A percentile compares a stretch with the other conserved stretches of the same genome.
These are phyloP conservation scores for Salvator merianae DNA, from an alignment of 2,113 vertebrate species.

Conservation along the genomic window DNA sequence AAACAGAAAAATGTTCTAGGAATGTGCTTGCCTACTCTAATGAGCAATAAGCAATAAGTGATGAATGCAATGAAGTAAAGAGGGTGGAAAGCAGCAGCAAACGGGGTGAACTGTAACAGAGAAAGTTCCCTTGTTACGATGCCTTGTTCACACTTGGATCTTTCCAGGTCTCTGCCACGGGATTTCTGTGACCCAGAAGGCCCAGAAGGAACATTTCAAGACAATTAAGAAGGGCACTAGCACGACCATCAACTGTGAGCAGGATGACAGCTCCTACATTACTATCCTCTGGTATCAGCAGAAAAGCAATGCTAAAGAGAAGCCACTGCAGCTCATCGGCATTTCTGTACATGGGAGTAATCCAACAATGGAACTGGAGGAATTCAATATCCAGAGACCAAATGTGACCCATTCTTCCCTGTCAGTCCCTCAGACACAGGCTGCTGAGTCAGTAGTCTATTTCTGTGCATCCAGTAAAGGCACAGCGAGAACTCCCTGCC, in stretches of 20 bases:
- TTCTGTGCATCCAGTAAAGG: conserved; percentile 11
- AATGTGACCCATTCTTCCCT: background rate
- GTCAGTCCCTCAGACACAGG: accelerated
- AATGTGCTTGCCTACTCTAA: too few relatives aligned
- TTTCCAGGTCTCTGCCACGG: conserved; percentile 7
- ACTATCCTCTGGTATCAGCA: conserved; percentile 8
- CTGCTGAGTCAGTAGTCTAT: background rate
- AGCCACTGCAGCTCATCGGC: background rate
- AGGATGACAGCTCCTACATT: background rate
- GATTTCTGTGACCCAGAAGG: conserved; percentile 17
- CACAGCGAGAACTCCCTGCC: background rate
- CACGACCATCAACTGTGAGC: background rate
- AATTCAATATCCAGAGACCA: background rate
- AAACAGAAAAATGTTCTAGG: background rate
- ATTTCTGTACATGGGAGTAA: background rate
- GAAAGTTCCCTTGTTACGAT: too few relatives aligned
- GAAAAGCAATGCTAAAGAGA: background rate
- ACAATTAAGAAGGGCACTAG: background rate
- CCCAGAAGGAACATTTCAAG: conserved; percentile 10
- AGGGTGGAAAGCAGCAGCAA: too few relatives aligned
- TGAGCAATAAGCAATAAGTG: too few relatives aligned
- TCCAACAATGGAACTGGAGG: background rate
- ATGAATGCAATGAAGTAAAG: too few relatives aligned
- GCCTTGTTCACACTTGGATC: background rate
- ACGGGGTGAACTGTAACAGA: too few relatives aligned